A percentile compares a stretch with the other conserved stretches of the same genome.
Evolutionary conservation across 2,888 invertebrate genomes (phyloP).

Genomic region (Drosophila neoperkinsi): DNA sequence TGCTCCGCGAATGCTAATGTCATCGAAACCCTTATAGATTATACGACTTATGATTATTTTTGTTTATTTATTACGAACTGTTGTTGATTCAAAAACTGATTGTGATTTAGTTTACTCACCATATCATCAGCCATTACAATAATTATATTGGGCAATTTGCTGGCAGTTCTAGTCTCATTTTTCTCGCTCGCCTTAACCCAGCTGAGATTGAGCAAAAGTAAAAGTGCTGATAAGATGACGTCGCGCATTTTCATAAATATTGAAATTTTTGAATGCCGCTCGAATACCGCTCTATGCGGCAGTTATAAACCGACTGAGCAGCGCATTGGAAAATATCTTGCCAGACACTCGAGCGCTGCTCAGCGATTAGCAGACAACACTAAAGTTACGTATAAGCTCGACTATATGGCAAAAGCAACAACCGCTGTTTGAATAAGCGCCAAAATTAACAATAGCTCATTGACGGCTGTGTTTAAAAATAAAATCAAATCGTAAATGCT

Average conservation of each 20-base stretch:
- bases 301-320: constrained; percentile 50
- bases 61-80: constrained; percentile 2
- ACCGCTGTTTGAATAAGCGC: constrained; percentile 16
- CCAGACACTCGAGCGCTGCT: constrained; percentile 12
- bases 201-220: constrained; percentile 48
- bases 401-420: constrained; percentile 16
- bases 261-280: constrained; percentile 25
- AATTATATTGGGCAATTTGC: constrained; percentile 88
- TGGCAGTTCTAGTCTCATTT: constrained; percentile 17
- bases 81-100: constrained; percentile 2
- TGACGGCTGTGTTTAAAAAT: constrained; percentile 8
- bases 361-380: constrained; percentile 27
- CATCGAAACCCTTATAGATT: constrained; percentile 92
- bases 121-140: constrained; percentile 93
- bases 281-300: constrained; percentile 39
- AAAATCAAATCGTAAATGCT: constrained; percentile 13
- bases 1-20: constrained; percentile 95
- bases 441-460: constrained; percentile 70
- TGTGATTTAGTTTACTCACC: constrained; percentile 85
- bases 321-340: constrained; percentile 12
- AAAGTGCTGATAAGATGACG: constrained; percentile 65
- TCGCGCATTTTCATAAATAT: constrained; percentile 44
- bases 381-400: constrained; percentile 17
- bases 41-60: background rate
- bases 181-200: constrained; percentile 42